Percentiles rank a stretch among this genome's conserved stretches.
Conservation (phyloP, 2,888 invertebrate species). For the Oconnorella tubifera region DNA sequence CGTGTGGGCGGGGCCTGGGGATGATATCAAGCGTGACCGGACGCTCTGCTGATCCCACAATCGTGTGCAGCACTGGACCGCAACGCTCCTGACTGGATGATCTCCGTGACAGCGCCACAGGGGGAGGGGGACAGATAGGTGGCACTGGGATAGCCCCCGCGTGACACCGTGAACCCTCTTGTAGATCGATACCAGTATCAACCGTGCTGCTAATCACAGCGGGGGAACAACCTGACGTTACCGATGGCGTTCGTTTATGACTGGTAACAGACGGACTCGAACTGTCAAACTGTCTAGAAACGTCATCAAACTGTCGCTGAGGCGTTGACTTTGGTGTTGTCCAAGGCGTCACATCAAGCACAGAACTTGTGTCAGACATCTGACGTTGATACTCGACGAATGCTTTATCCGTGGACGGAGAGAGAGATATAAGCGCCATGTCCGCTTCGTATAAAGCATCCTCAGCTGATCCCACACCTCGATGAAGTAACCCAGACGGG, state of each 20-base stretch:
- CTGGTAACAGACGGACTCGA: conserved; percentile 17
- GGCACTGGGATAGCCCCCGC: not conserved
- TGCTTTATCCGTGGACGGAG: conserved; percentile 29
- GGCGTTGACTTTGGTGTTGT: conserved; percentile 40
- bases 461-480: conserved; percentile 20
- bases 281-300: not conserved
- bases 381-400: conserved; percentile 44
- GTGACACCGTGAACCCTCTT: conserved; percentile 8
- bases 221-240: conserved; percentile 65
- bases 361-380: conserved; percentile 42
- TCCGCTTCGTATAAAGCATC: conserved; percentile 42
- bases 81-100: conserved; percentile 40
- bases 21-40: conserved; percentile 64
- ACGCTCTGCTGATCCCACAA: conserved; percentile 58
- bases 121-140: conserved; percentile 40
- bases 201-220: conserved; percentile 21
- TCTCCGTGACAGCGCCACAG: conserved; percentile 32
- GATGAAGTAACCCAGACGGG: not conserved
- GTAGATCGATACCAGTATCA: not conserved
- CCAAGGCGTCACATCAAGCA: conserved; percentile 17
- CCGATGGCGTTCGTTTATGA: conserved; percentile 76
- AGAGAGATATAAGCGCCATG: conserved; percentile 28
- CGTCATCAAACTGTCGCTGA: conserved; percentile 48
- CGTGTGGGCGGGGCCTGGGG: conserved; percentile 61
- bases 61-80: conserved; percentile 38